A percentile compares a stretch with the other conserved stretches of the same genome.
Conservation (phyloP, 2,797 vertebrate species). For the Holocentrus rufus region DNA sequence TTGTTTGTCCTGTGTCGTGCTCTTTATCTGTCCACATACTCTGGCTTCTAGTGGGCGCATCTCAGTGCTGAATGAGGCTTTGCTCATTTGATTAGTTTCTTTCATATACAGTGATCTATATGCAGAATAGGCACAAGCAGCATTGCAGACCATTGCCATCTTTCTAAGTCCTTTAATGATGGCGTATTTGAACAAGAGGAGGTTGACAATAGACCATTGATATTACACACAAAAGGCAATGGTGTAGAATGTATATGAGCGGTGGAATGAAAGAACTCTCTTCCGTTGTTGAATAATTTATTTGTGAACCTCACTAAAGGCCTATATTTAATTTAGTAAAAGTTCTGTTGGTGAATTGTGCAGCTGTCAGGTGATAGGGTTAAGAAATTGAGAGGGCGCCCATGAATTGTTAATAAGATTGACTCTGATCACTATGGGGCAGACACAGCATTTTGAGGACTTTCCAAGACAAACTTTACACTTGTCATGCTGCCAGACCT, state of each 20-base stretch:
- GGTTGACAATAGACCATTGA: constrained; percentile 7
- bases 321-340: constrained; percentile 66
- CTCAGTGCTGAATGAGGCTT: neutral
- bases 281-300: constrained; percentile 67
- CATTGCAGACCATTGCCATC: constrained; percentile 3
- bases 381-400: constrained; percentile 72
- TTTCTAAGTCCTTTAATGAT: constrained; percentile 19
- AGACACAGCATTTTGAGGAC: constrained; percentile 16
- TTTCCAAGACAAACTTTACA: constrained; percentile 1
- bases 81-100: no score
- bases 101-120: neutral
- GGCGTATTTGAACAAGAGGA: constrained; percentile 6
- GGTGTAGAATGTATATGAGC: constrained; percentile 17
- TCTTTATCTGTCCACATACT: constrained; percentile 14
- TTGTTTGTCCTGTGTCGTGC: constrained; percentile 29
- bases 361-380: constrained; percentile 69
- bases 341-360: constrained; percentile 41
- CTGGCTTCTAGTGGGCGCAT: constrained; percentile 7
- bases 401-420: constrained; percentile 79
- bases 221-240: constrained; percentile 10
- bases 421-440: constrained; percentile 41
- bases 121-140: neutral
- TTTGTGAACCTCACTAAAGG: constrained; percentile 24
- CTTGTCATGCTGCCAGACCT: neutral
- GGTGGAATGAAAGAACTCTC: constrained; percentile 38